These are phyloP conservation scores for Nowickia ferox DNA, from an alignment of 2,888 invertebrate genomes.

Conservation along the genomic window DNA sequence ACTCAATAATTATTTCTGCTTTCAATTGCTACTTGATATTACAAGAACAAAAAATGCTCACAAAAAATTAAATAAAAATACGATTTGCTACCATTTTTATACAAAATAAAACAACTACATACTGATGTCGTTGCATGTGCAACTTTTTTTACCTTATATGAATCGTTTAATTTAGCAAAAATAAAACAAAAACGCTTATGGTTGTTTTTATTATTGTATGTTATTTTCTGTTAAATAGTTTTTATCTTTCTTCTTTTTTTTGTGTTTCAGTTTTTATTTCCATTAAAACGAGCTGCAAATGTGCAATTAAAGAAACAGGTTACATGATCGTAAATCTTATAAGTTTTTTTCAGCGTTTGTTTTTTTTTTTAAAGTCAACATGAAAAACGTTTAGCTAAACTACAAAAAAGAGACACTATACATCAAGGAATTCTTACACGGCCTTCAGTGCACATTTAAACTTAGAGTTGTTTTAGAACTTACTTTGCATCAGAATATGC, in stretches of 20 bases:
- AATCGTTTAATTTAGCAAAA: constrained; percentile 50
- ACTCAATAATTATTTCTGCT: constrained; percentile 59
- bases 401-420: constrained; percentile 21
- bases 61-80: constrained; percentile 35
- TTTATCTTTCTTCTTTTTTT: constrained; percentile 60
- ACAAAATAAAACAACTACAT: constrained; percentile 32
- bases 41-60: constrained; percentile 28
- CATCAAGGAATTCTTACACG: constrained; percentile 27
- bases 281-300: constrained; percentile 78
- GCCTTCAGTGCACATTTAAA: neutral
- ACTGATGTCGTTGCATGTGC: constrained; percentile 36
- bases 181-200: constrained; percentile 50
- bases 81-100: constrained; percentile 68
- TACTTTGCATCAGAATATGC: neutral
- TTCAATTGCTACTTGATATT: constrained; percentile 56
- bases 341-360: constrained; percentile 63
- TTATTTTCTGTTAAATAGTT: constrained; percentile 69
- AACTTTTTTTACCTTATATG: constrained; percentile 57
- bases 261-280: constrained; percentile 67
- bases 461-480: neutral
- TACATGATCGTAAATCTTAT: constrained; percentile 81
- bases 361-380: too few relatives aligned
- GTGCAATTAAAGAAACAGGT: constrained; percentile 83
- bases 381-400: constrained; percentile 58
- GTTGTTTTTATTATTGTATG: constrained; percentile 60